Conservation (phyloP, 2,888 invertebrate genomes). For the Drosophila eohydei region DNA sequence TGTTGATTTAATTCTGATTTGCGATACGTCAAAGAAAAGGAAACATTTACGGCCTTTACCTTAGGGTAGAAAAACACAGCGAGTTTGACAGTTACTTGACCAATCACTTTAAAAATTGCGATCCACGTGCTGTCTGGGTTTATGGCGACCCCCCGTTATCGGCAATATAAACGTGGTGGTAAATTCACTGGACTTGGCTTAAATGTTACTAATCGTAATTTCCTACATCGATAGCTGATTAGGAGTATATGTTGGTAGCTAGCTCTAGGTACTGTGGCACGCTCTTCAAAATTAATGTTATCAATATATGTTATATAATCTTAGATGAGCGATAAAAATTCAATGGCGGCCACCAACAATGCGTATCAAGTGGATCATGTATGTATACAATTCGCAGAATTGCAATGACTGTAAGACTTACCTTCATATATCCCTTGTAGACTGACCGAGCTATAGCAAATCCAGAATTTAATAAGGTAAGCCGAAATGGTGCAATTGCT, state of each 20-base stretch:
- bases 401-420: neutral
- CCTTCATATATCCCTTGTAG: slow-evolving; percentile 25
- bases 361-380: slow-evolving; percentile 74
- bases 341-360: slow-evolving; percentile 68
- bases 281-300: slow-evolving; percentile 5
- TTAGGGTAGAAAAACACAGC: neutral
- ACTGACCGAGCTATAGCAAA: slow-evolving; percentile 19
- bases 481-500: neutral
- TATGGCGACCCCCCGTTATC: slow-evolving; percentile 20
- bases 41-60: slow-evolving; percentile 10
- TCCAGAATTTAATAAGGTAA: slow-evolving; percentile 48
- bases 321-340: slow-evolving; percentile 59
- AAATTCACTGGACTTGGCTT: slow-evolving; percentile 7
- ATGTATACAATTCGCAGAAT: slow-evolving; percentile 22
- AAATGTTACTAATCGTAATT: slow-evolving; percentile 15
- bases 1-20: slow-evolving; percentile 25
- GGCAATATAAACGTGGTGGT: neutral
- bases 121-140: slow-evolving; percentile 34
- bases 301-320: slow-evolving; percentile 31
- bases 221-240: slow-evolving; percentile 3
- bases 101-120: slow-evolving; percentile 3
- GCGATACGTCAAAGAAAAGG: slow-evolving; percentile 12
- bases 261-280: neutral
- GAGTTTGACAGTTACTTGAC: slow-evolving; percentile 3
- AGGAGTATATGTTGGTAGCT: neutral